Percentiles rank a stretch among this genome's conserved stretches.
Evolutionary conservation across 2,888 invertebrate species (phyloP).

Genomic region (Pogonocherus hispidulus): DNA sequence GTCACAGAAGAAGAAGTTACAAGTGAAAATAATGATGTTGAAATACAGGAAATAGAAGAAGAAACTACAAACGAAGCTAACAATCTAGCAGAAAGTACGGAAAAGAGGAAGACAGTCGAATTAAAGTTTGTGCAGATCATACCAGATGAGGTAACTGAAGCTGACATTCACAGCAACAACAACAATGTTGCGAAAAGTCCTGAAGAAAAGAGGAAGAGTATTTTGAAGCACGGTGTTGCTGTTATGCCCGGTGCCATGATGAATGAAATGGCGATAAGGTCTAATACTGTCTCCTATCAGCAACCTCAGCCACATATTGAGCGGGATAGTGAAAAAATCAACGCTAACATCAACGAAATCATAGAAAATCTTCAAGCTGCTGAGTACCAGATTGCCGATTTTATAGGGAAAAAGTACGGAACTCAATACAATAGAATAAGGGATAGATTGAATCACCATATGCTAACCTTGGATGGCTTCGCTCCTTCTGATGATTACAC

Average conservation of each 20-base stretch:
- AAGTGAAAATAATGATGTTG: slow-evolving; percentile 23
- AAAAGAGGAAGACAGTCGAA: slow-evolving; percentile 51
- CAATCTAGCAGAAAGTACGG: slow-evolving; percentile 31
- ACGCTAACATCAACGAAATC: slow-evolving; percentile 42
- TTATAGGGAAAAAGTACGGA: slow-evolving; percentile 50
- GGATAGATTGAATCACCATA: slow-evolving; percentile 41
- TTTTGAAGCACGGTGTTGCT: slow-evolving; percentile 54
- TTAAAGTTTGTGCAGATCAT: slow-evolving; percentile 50
- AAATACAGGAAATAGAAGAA: slow-evolving; percentile 26
- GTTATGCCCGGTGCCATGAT: slow-evolving; percentile 55
- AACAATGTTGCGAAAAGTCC: slow-evolving; percentile 18
- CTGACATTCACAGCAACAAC: slow-evolving; percentile 24
- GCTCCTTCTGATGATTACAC: slow-evolving; percentile 47
- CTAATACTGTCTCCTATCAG: slow-evolving; percentile 34
- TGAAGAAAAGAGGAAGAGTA: slow-evolving; percentile 52
- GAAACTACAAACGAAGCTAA: slow-evolving; percentile 27
- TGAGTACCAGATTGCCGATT: slow-evolving; percentile 50
- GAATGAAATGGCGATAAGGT: slow-evolving; percentile 43
- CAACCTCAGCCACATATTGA: neutral
- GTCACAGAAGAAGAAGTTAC: neutral
- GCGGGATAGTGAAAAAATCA: slow-evolving; percentile 4
- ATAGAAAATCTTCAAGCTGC: slow-evolving; percentile 45
- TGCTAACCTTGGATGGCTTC: slow-evolving; percentile 41
- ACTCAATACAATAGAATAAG: slow-evolving; percentile 50
- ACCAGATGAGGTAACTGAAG: slow-evolving; percentile 25